Percentiles rank a stretch among this genome's conserved stretches.
Conservation (phyloP, 2,888 invertebrate species). For the Reticulitermes lucifugus region DNA sequence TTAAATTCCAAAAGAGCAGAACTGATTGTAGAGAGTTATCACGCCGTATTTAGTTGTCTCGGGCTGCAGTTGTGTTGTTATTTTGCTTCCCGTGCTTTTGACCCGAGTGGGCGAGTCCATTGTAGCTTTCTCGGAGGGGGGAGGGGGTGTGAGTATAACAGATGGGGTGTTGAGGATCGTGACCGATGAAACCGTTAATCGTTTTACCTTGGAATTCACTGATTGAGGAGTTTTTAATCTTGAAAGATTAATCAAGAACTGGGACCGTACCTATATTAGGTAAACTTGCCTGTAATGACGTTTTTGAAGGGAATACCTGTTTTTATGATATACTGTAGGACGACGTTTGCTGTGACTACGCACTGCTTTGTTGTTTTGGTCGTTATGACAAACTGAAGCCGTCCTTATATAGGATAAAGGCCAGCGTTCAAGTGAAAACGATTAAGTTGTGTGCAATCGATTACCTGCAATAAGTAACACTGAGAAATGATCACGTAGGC, state of each 20-base stretch:
- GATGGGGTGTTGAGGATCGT: constrained; percentile 58
- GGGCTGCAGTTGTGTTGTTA: constrained; percentile 71
- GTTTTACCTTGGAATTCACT: constrained; percentile 49
- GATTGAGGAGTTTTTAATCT: not conserved
- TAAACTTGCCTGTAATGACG: not conserved
- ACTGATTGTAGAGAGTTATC: constrained; percentile 35
- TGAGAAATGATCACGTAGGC: constrained; percentile 36
- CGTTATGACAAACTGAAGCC: constrained; percentile 33
- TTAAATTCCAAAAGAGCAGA: constrained; percentile 21
- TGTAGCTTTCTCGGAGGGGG: constrained; percentile 62
- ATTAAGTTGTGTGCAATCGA: constrained; percentile 11
- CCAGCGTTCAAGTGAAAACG: constrained; percentile 29
- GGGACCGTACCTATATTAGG: not conserved
- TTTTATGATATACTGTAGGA: not conserved
- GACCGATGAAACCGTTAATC: constrained; percentile 51
- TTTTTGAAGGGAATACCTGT: not conserved
- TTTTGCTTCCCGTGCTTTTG: constrained; percentile 76
- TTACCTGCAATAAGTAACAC: not conserved
- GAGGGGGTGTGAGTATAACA: constrained; percentile 63
- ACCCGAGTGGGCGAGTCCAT: constrained; percentile 69
- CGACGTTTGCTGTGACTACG: constrained; percentile 25
- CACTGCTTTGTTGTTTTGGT: constrained; percentile 18
- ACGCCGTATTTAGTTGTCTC: constrained; percentile 31
- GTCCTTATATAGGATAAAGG: constrained; percentile 43
- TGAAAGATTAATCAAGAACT: not conserved